Conservation (phyloP, 1,140 invertebrate species). For the Kradibia gibbosae region DNA sequence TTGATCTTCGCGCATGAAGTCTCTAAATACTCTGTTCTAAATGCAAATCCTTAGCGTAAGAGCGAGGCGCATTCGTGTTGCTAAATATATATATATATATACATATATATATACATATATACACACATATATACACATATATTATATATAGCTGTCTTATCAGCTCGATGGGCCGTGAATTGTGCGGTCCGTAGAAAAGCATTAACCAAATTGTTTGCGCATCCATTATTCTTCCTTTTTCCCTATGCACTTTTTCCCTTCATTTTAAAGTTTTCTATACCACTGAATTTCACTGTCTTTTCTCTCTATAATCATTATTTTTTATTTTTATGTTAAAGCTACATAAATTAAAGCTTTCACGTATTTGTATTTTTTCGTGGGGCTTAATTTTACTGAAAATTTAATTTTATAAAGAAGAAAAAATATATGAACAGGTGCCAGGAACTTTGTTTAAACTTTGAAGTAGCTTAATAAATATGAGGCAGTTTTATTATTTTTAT, state of each 20-base stretch:
- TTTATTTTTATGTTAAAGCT: not conserved
- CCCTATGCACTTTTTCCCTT: not conserved
- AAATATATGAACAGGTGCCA: not conserved
- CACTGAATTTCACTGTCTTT: not conserved
- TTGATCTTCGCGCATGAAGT: constrained; percentile 38
- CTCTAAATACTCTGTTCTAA: constrained; percentile 59
- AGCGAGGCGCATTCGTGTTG: constrained; percentile 24
- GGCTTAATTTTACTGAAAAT: not conserved
- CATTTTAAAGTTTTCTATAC: constrained; percentile 6
- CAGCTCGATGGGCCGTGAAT: constrained; percentile 45
- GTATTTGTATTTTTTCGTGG: not conserved
- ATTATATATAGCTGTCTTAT: constrained; percentile 51
- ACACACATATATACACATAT: not conserved
- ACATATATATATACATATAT: not conserved
- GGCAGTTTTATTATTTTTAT: not conserved
- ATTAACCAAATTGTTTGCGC: constrained; percentile 62
- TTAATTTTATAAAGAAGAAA: not conserved
- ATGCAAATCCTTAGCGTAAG: constrained; percentile 60
- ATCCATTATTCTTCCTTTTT: not conserved
- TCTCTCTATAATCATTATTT: not conserved
- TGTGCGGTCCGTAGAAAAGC: constrained; percentile 30
- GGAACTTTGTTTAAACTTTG: not conserved
- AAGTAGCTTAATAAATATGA: not conserved
- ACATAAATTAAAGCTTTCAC: not conserved
- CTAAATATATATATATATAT: constrained; percentile 37